Conservation (phyloP, 2,113 vertebrate species). For the Prinia subflava region DNA sequence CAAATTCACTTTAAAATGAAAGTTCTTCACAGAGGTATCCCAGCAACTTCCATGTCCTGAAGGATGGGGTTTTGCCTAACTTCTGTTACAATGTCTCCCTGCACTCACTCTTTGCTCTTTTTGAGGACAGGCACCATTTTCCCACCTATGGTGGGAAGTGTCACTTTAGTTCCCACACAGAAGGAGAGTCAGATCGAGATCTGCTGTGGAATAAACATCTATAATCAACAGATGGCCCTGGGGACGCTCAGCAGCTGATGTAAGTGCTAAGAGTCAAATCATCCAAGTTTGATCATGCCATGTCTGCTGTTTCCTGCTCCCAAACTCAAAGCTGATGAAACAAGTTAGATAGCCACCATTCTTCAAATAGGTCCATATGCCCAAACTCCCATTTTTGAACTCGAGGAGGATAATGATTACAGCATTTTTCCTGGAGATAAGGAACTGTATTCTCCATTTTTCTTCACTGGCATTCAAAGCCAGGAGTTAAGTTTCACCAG, state of each 20-base stretch:
- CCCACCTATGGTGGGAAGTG: neutral
- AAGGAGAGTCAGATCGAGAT: neutral
- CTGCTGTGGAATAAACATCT: neutral
- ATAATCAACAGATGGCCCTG: neutral
- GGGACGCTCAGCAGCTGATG: neutral
- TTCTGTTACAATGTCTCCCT: neutral
- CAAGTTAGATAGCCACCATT: neutral
- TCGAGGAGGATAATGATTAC: neutral
- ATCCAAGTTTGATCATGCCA: neutral
- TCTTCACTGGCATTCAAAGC: neutral
- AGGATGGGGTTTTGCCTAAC: neutral
- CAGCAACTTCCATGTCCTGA: neutral
- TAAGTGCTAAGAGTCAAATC: neutral
- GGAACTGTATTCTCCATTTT: neutral
- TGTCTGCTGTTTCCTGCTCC: neutral
- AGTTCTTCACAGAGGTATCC: neutral
- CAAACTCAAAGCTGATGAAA: neutral
- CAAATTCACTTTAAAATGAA: neutral
- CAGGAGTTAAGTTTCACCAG: neutral
- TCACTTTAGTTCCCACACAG: neutral
- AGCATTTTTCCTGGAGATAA: neutral
- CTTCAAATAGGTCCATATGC: neutral
- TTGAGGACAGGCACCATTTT: neutral
- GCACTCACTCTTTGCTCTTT: neutral
- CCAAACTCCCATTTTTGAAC: neutral